Conservation (phyloP, 2,113 vertebrate species). For the Phoenicopterus ruber region DNA sequence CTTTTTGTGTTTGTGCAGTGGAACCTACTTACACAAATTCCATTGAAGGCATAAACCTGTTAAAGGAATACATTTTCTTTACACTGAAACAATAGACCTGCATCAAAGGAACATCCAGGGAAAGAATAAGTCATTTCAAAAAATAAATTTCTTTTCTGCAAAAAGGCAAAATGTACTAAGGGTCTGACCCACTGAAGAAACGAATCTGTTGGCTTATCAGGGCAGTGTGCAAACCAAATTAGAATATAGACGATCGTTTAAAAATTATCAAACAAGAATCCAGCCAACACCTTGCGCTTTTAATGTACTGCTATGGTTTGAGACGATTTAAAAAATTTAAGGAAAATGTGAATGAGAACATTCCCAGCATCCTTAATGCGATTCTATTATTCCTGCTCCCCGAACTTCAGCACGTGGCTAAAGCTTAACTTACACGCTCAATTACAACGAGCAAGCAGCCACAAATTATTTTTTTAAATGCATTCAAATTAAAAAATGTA, state of each 20-base stretch:
- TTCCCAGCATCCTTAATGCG: not conserved
- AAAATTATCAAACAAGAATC: not conserved
- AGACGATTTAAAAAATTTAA: not conserved
- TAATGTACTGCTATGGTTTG: not conserved
- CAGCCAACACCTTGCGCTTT: not conserved
- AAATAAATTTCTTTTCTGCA: slow-evolving; percentile 46
- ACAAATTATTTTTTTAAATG: not conserved
- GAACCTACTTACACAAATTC: slow-evolving; percentile 75
- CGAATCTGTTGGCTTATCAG: slow-evolving; percentile 7
- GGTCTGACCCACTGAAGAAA: not conserved
- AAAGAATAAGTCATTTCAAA: slow-evolving; percentile 61
- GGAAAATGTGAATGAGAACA: not conserved
- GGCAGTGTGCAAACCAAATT: not conserved
- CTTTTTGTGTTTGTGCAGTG: slow-evolving; percentile 78
- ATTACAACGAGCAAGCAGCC: not conserved
- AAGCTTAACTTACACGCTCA: not conserved
- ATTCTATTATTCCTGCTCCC: not conserved
- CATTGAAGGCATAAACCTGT: slow-evolving; percentile 75
- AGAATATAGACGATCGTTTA: not conserved
- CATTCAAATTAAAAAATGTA: not conserved
- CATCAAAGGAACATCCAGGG: slow-evolving; percentile 61
- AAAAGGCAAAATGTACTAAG: not conserved
- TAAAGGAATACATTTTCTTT: slow-evolving; percentile 73
- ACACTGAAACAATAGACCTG: slow-evolving; percentile 74
- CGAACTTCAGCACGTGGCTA: not conserved